A percentile compares a stretch with the other conserved stretches of the same genome.
Conservation (phyloP, 2,113 vertebrate species). For the Caloenas nicobarica region DNA sequence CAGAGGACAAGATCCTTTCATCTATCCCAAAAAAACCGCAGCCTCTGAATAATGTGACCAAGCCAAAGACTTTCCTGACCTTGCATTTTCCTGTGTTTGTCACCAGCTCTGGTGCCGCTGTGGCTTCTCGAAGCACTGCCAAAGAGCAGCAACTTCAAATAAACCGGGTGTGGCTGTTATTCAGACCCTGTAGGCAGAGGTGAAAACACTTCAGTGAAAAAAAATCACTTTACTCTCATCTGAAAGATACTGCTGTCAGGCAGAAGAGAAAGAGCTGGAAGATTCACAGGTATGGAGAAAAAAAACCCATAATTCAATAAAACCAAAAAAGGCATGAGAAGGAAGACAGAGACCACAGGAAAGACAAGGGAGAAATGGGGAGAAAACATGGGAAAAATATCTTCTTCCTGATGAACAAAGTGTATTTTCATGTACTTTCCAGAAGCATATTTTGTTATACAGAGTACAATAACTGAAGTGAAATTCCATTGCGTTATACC, state of each 20-base stretch:
- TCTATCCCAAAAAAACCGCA: neutral
- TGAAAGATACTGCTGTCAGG: neutral
- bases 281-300: neutral
- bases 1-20: neutral
- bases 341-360: neutral
- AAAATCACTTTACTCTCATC: neutral
- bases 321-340: neutral
- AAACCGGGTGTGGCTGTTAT: slow-evolving; percentile 1
- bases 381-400: neutral
- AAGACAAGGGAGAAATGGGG: neutral
- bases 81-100: neutral
- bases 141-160: slow-evolving; percentile 38
- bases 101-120: neutral
- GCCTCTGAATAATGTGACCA: neutral
- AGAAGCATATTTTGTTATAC: neutral
- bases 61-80: neutral
- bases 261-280: neutral
- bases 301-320: neutral
- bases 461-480: neutral
- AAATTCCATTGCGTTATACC: neutral
- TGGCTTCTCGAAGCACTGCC: neutral
- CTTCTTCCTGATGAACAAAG: neutral
- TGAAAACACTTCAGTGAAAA: neutral
- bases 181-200: neutral
- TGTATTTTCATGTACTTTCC: no score